Base-by-base conservation (phyloP, 2,797 vertebrate species). In the Tadarida brasiliensis region DNA sequence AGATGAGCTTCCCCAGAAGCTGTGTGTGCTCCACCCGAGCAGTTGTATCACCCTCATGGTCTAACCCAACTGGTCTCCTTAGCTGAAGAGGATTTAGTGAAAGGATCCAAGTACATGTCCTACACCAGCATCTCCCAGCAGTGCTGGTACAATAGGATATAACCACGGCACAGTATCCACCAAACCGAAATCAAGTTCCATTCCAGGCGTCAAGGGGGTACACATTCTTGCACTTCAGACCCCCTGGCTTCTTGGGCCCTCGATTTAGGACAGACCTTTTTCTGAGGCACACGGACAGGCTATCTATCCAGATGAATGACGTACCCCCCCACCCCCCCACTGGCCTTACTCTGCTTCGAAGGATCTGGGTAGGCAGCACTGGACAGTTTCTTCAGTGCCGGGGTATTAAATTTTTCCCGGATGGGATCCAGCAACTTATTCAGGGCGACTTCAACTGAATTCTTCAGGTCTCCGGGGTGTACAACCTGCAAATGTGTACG, bases 391-490 rank as follows among this genome's bases (percentile, higher is more conserved):
- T 98, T 99, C 97, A 99, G 98, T 94, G 99, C 99, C 0, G 99
- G 98, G 1, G 95, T 98, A 98, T 98, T 98, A 97, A 99, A 99
- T 98, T 99, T 99, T 97, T 99, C 99, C 94, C 99, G 99, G 98
- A 99, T 99, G 65, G 99, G 99, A 54, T 99, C 99, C 88, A 99
- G 98, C 65, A 99, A 98, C 63, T 99, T 99, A 98, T 99, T 99
- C 77, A 99, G 98, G 11, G 99, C 98, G 15, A 98, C 98, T 98
- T 99, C 99, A 94, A 99, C 99, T 0, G 99, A 99, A 81, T 99
- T 99, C 98, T 99, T 99, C 96, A 99, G 97, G 98, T 99, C 99
- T 96, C 99, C 99, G 0, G 99, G 99, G 87, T 99, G 99, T 92
- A 99, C 98, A 1, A 97, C 51, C 99, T 99, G 90, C 11, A 83